Base-by-base conservation (phyloP, 2,113 vertebrate species). In the Cryptomyrus ogoouensis region DNA sequence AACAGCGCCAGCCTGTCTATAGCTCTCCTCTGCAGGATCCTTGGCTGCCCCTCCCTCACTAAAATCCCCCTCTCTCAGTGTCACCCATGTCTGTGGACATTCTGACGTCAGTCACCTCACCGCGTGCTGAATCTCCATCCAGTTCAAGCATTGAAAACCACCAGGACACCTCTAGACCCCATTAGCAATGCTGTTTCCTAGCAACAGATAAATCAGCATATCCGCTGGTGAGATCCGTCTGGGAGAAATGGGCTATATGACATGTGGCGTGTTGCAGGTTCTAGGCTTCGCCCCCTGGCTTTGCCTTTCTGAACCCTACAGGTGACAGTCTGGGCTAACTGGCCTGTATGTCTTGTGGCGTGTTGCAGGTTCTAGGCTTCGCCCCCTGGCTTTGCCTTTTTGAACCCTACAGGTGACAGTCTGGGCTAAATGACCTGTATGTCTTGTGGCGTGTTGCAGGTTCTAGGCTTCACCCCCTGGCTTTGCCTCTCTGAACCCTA, bases 171-270 rank as follows among this genome's bases (percentile, higher is more conserved):
- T 52, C 58, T 44, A 39, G 39, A 44, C 24, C 89, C 94, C 91
- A 95, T 95, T 95, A 95, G 92, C 94, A 95, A 53, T 95, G 93
- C 87, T 42, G 95, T 93, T 95, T 91, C 94, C 94, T 96, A 70
- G 95, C 93, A 96, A 96, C 95, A 94, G 90, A 49, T 2, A 52
- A 44, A 70, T 88, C 44, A 2, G 46, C 35, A 56, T 46, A 44
- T 70, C n/a, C 17, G 9, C 52, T 0, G 52, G 52, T 53, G 62
- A 66, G 62, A 27, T 12, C 62, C 10, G 9, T 77, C 88, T 42
- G 19, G 62, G 24, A 21, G 15, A 50, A 70, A 52, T n/a, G 47
- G 88, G 1, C 66, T 31, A 35, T 77, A 31, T 89, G 88, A 12
- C 5, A 0, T 53, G 21, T 87, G 47, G 6, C 19, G 1, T 84